Conservation (phyloP, 2,797 vertebrate species). For the Diglossa cyanea region DNA sequence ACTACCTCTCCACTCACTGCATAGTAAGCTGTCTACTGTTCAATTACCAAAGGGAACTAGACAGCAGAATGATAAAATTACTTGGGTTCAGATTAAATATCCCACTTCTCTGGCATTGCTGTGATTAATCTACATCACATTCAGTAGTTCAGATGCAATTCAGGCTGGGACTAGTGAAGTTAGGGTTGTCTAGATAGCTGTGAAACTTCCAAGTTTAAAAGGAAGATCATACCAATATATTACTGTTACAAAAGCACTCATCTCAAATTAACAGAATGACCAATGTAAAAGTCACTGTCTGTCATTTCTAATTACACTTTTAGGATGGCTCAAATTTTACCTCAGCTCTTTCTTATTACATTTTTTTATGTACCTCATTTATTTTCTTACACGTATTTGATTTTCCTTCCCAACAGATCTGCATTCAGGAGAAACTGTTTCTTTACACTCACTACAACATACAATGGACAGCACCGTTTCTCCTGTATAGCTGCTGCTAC, state of each 20-base stretch:
- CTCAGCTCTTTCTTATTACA: background rate
- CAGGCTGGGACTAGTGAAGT: background rate
- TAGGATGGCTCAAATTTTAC: background rate
- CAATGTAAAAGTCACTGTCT: background rate
- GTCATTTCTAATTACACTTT: background rate
- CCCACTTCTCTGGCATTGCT: background rate
- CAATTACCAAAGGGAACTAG: background rate
- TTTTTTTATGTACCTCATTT: background rate
- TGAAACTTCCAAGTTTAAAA: slow-evolving; percentile 7
- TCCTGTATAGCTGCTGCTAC: background rate
- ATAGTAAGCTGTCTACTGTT: background rate
- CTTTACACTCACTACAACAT: background rate
- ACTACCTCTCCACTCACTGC: background rate
- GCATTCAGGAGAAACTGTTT: background rate
- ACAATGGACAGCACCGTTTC: background rate
- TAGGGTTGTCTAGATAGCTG: slow-evolving; percentile 1
- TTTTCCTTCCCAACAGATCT: background rate
- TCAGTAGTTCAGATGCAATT: slow-evolving; percentile 22
- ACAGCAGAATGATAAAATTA: slow-evolving; percentile 19
- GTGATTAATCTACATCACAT: slow-evolving; percentile 35
- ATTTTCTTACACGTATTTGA: background rate
- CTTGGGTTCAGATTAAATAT: background rate
- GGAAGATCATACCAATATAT: background rate
- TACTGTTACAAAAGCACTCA: slow-evolving; percentile 3
- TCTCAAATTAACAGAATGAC: background rate